phyloP scores from a whole-genome alignment of 2,797 vertebrate genomes.

The Varecia variegata region DNA sequence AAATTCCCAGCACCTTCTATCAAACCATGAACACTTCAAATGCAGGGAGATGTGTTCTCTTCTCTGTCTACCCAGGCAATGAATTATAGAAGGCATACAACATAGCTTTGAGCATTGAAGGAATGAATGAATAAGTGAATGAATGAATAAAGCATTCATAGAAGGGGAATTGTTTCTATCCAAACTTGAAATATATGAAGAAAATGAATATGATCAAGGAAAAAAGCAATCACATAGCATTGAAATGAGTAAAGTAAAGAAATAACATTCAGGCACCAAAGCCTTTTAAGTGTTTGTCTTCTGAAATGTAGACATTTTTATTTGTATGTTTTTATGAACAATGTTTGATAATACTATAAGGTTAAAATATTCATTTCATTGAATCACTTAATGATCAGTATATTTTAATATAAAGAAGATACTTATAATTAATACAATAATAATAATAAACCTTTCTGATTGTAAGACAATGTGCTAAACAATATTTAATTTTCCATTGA shows the following conservation, averaged over 20 bases:
- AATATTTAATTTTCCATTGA: slow-evolving; percentile 69
- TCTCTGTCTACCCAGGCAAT: background rate
- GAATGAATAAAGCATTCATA: background rate
- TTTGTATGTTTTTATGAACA: background rate
- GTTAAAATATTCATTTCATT: background rate
- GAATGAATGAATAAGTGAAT: too few species aligned
- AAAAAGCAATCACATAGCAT: background rate
- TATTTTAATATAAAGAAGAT: slow-evolving; percentile 7
- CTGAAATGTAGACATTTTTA: background rate
- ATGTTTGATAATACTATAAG: background rate
- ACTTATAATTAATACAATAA: background rate
- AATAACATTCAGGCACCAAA: background rate
- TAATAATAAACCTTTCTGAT: slow-evolving; percentile 22
- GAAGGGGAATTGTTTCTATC: background rate
- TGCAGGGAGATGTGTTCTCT: background rate
- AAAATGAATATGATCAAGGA: background rate
- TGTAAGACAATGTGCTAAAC: slow-evolving; percentile 68
- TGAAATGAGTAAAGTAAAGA: background rate
- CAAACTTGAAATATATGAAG: background rate
- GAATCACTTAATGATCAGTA: background rate
- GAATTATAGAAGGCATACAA: background rate
- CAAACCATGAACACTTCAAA: background rate
- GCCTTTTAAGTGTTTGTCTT: background rate
- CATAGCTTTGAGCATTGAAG: background rate
- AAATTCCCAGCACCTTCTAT: background rate